Evolutionary conservation across 30 jellyfish, hydroid and myxozoan genomes (phyloP).

Genomic region (Turritopsis rubra): DNA sequence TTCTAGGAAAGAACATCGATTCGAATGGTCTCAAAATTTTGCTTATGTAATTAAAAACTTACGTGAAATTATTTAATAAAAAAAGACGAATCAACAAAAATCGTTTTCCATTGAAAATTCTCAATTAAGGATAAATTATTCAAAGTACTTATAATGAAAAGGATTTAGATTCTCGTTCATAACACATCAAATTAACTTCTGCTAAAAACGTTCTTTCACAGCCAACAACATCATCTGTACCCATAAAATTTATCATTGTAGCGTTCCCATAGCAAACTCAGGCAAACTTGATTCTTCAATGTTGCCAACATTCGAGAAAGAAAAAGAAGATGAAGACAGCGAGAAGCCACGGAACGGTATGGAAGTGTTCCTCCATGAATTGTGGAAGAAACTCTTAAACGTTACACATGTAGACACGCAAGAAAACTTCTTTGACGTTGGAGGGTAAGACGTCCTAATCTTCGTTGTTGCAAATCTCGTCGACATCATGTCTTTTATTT

Average conservation of each 20-base stretch:
- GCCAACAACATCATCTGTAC: too few species aligned
- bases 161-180: too few species aligned
- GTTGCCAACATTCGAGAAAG: constrained; percentile 64
- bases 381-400: constrained; percentile 63
- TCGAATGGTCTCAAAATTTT: too few species aligned
- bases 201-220: neutral
- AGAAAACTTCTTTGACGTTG: constrained; percentile 75
- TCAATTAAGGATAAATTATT: too few species aligned
- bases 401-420: constrained; percentile 50
- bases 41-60: too few species aligned
- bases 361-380: constrained; percentile 35
- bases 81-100: neutral
- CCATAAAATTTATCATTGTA: neutral
- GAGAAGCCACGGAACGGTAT: constrained; percentile 45
- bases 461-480: too few species aligned
- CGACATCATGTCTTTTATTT: too few species aligned
- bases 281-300: constrained; percentile 65
- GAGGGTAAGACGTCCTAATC: constrained; percentile 58
- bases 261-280: constrained; percentile 62
- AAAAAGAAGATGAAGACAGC: constrained; percentile 43
- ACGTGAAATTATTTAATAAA: neutral
- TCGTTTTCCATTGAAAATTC: neutral
- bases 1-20: too few species aligned
- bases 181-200: neutral
- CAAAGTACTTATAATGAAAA: neutral